Evolutionary conservation across 37 sponge, comb jelly and placozoan genomes (phyloP), one percentile per base, ranked within the genome.

Genomic region (Tethya wilhelma): DNA sequence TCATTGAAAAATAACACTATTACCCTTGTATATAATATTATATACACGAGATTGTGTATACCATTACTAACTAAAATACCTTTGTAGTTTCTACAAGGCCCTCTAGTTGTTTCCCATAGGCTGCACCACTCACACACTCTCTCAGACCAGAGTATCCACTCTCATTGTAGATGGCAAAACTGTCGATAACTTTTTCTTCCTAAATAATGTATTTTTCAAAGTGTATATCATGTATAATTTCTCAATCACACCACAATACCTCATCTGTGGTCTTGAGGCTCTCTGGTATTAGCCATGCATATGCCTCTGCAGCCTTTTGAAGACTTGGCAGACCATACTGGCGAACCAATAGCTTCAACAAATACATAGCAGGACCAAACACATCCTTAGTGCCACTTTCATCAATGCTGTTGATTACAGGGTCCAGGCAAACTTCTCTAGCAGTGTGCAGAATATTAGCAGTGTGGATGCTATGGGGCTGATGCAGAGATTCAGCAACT

Each of bases 291-390:
- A 90, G 49, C 90, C 90, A 90, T 20, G 56, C 2, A 29, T 59
- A 81, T 4, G 49, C 60, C 40, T 37, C 40, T 32, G 53, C n/a
- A 7, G 85, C 59, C 37, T 49, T 45, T 32, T 74, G 71, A 37
- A 93, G 60, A 42, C 73, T 77, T 26, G 72, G 38, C 34, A 85
- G 40, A 4, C 93, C 89, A 81, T 65, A 84, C 45, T 60, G 79
- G n/a, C 86, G 73, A 31, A 84, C 86, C 11, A 93, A 36, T 20
- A 82, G 82, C 69, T 85, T 93, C 40, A 84, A 25, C 8, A 93
- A 58, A 67, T 76, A 93, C 30, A 88, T 56, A 28, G 31, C 71
- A 71, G 82, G 80, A 26, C 81, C 78, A 14, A 44, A 30, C 39
- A 49, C 42, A 41, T 77, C 74, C 0, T 11, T 31, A 17, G 19